Evolutionary conservation across 2,888 invertebrate genomes (phyloP).

Genomic region (Thyatira batis): DNA sequence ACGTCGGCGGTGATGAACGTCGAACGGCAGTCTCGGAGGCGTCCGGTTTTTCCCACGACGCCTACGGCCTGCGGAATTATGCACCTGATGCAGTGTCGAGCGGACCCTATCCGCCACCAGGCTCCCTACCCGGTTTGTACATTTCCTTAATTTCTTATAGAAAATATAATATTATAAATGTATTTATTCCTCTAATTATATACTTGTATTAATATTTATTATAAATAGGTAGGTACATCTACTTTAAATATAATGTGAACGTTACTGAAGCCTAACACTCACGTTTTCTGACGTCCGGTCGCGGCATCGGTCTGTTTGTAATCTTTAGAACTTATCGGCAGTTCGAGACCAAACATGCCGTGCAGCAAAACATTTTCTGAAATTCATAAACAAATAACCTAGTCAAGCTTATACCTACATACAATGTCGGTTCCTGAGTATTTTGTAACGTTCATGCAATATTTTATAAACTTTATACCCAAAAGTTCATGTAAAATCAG

Average conservation of each 20-base stretch:
- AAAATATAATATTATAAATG: too few relatives aligned
- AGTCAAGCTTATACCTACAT: constrained; percentile 18
- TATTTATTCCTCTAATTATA: too few relatives aligned
- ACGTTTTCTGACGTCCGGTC: constrained; percentile 61
- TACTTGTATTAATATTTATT: too few relatives aligned
- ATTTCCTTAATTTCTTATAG: constrained; percentile 25
- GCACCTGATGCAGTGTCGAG: constrained; percentile 88
- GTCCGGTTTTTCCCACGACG: constrained; percentile 87
- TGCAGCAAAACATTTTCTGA: constrained; percentile 61
- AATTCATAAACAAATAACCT: constrained; percentile 71
- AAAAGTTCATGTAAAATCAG: constrained; percentile 12
- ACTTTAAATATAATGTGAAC: constrained; percentile 6
- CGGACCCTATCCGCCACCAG: constrained; percentile 90
- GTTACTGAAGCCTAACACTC: constrained; percentile 48
- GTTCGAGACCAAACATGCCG: constrained; percentile 50
- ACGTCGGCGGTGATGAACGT: constrained; percentile 87
- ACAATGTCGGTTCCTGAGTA: constrained; percentile 8
- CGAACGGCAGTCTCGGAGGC: constrained; percentile 85
- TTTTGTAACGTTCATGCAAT: constrained; percentile 1
- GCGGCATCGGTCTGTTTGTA: constrained; percentile 63
- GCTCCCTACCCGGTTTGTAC: constrained; percentile 83
- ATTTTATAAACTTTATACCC: not conserved
- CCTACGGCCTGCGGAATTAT: constrained; percentile 89
- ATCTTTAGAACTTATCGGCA: constrained; percentile 70
- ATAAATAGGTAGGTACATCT: not conserved